Evolutionary conservation across 2,113 vertebrate species (phyloP).

Genomic region (Reinhardtius hippoglossoides): DNA sequence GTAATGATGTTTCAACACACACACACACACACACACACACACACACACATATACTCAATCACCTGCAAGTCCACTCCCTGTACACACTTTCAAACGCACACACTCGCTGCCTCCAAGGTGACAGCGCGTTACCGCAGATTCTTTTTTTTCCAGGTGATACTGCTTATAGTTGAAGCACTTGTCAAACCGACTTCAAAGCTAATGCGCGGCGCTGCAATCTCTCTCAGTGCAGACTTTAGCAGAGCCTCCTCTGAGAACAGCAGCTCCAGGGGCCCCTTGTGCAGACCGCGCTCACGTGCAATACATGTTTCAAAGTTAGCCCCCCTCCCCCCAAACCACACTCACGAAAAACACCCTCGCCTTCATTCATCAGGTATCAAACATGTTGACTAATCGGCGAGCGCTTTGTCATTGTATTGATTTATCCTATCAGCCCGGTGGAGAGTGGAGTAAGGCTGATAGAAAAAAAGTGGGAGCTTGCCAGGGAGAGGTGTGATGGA

Average conservation of each 20-base stretch:
- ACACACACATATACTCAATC: background rate
- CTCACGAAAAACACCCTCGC: conserved; percentile 1
- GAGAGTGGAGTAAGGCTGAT: conserved; percentile 8
- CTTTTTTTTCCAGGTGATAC: conserved; percentile 29
- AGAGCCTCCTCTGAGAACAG: conserved; percentile 22
- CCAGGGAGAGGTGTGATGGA: conserved; percentile 28
- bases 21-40: conserved; percentile 13
- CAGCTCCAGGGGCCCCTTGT: too few species aligned
- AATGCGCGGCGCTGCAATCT: conserved; percentile 19
- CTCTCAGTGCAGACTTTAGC: conserved; percentile 30
- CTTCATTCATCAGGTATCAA: conserved; percentile 38
- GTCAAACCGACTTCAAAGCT: conserved; percentile 67
- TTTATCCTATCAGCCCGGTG: conserved; percentile 11
- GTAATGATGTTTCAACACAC: conserved; percentile 59
- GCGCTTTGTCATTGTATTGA: conserved; percentile 10
- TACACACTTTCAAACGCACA: conserved; percentile 15
- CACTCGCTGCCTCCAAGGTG: background rate
- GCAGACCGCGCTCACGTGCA: background rate
- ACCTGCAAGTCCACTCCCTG: conserved; percentile 27
- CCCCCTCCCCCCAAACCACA: background rate
- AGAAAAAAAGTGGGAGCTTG: background rate
- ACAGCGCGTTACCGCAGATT: conserved; percentile 6
- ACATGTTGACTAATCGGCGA: background rate
- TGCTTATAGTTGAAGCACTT: conserved; percentile 39
- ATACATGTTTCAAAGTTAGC: background rate